Evolutionary conservation across 35 echinoderm and acorn worm species (phyloP).

Genomic region (Hemicentrotus pulcherrimus): DNA sequence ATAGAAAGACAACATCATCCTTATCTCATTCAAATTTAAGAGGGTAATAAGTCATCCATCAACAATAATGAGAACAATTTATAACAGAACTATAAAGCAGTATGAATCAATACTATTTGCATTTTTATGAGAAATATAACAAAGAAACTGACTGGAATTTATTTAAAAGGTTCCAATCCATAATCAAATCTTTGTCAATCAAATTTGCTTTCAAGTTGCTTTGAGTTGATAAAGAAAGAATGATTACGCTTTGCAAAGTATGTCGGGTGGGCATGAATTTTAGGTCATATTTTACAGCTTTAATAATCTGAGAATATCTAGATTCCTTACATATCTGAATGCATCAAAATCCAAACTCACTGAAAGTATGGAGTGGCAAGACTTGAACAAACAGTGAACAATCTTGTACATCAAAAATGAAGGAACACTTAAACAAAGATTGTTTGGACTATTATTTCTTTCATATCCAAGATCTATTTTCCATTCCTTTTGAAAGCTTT

Average conservation of each 20-base stretch:
- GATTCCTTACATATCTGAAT: too few relatives aligned
- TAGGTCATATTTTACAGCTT: background rate
- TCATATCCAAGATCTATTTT: background rate
- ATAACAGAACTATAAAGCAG: too few relatives aligned
- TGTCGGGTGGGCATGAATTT: background rate
- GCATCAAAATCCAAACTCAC: too few relatives aligned
- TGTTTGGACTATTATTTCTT: background rate
- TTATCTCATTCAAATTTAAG: background rate
- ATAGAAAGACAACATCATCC: constrained; percentile 5
- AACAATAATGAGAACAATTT: too few relatives aligned
- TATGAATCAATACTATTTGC: background rate
- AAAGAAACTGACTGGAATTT: background rate
- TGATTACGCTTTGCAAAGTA: background rate
- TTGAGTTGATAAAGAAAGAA: background rate
- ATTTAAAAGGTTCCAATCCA: background rate
- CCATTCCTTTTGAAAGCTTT: background rate
- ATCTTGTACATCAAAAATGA: background rate
- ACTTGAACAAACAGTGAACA: background rate
- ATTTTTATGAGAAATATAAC: background rate
- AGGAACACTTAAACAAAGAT: background rate
- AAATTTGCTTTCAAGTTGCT: background rate
- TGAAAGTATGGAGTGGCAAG: background rate
- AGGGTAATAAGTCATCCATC: background rate
- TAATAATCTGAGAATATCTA: too few relatives aligned
- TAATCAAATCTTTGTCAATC: too few relatives aligned